These are phyloP conservation scores for Euplagia quadripunctaria DNA, from an alignment of 2,888 invertebrate genomes.

Conservation along the genomic window DNA sequence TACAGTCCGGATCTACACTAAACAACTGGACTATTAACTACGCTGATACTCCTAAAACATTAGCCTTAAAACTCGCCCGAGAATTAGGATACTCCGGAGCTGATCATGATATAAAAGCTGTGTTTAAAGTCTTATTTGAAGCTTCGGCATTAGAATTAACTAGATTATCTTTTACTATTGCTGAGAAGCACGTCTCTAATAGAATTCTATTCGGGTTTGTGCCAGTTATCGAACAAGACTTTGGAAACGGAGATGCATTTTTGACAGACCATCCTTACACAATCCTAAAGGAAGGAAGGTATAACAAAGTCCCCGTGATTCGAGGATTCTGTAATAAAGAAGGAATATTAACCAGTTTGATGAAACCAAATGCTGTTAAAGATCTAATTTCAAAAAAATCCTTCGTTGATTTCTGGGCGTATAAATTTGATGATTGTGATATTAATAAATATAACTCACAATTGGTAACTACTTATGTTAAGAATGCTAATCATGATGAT, in stretches of 20 bases:
- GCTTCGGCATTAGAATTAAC: conserved; percentile 42
- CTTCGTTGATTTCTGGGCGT: conserved; percentile 55
- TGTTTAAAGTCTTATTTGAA: conserved; percentile 56
- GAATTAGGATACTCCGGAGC: conserved; percentile 58
- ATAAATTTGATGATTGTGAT: conserved; percentile 48
- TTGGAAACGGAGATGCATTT: conserved; percentile 59
- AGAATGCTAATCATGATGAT: conserved; percentile 24
- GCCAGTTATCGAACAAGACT: conserved; percentile 68
- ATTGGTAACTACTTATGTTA: conserved; percentile 45
- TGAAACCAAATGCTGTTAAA: conserved; percentile 50
- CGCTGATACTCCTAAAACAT: conserved; percentile 47
- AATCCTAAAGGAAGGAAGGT: conserved; percentile 68
- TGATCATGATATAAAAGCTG: conserved; percentile 42
- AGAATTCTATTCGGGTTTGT: conserved; percentile 57
- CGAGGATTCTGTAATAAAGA: conserved; percentile 83
- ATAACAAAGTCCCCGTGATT: conserved; percentile 75
- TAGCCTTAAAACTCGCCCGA: conserved; percentile 50
- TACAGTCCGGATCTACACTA: conserved; percentile 67
- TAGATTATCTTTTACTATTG: conserved; percentile 36
- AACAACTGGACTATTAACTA: conserved; percentile 66
- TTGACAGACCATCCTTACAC: conserved; percentile 70
- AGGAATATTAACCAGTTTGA: conserved; percentile 68
- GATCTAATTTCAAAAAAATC: conserved; percentile 51
- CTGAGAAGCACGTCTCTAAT: neutral
- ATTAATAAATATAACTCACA: conserved; percentile 40